phyloP scores from a whole-genome alignment of 2,113 vertebrate species.

The Lycaon pictus region DNA sequence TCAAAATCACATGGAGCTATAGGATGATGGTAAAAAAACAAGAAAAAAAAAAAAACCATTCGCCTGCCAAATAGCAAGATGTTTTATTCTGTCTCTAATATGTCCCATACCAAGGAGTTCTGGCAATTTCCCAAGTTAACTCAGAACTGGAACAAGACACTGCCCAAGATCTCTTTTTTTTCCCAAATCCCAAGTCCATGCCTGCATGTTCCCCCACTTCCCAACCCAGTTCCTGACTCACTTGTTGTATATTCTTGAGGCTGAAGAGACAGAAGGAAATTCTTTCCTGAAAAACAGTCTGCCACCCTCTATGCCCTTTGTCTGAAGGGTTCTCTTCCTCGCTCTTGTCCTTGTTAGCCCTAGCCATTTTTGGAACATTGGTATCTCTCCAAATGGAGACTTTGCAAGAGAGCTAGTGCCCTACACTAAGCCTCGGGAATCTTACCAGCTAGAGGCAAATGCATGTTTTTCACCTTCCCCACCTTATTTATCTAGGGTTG shows the following conservation, averaged over 20 bases:
- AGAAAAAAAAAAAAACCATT: background rate
- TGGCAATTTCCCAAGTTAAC: background rate
- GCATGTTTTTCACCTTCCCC: background rate
- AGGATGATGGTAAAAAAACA: no score
- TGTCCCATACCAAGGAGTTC: background rate
- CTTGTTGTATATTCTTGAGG: background rate
- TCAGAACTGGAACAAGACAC: background rate
- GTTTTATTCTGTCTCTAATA: background rate
- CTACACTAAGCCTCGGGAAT: background rate
- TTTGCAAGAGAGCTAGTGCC: background rate
- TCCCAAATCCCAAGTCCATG: no score
- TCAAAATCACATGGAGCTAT: background rate
- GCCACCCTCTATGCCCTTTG: background rate
- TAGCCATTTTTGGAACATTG: background rate
- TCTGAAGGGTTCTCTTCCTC: background rate
- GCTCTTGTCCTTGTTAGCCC: background rate
- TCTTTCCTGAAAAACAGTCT: background rate
- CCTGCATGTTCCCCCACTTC: fast-evolving
- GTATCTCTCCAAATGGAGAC: background rate
- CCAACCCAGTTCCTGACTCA: background rate
- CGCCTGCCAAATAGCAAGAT: background rate
- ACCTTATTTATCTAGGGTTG: background rate
- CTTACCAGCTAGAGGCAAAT: constrained; percentile 48
- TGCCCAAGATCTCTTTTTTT: background rate
- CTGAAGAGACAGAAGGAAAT: background rate